A percentile compares a stretch with the other conserved stretches of the same genome.
Evolutionary conservation across 2,888 invertebrate genomes (phyloP).

Genomic region (Taphrorychus bicolor): DNA sequence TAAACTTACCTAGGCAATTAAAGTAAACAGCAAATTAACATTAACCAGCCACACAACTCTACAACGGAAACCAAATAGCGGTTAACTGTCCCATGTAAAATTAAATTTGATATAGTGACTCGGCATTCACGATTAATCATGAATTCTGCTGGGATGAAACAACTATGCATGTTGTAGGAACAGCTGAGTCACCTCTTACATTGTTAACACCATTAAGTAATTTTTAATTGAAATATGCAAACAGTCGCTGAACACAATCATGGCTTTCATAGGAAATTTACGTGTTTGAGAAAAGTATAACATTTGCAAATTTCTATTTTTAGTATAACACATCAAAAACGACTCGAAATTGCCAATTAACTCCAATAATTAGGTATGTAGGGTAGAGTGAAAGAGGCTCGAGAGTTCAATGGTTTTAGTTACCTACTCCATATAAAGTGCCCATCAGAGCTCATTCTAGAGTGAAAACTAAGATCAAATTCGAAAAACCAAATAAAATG

Average conservation of each 20-base stretch:
- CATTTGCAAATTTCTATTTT: background rate
- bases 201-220: conserved; percentile 4
- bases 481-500: too few relatives aligned
- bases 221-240: conserved; percentile 2
- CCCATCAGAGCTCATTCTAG: too few relatives aligned
- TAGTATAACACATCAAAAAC: background rate
- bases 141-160: background rate
- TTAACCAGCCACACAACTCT: background rate
- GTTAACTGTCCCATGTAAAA: background rate
- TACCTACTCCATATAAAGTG: too few relatives aligned
- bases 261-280: background rate
- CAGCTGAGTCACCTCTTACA: conserved; percentile 2
- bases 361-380: too few relatives aligned
- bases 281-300: background rate
- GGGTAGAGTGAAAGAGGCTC: too few relatives aligned
- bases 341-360: too few relatives aligned
- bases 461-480: too few relatives aligned
- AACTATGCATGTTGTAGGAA: background rate
- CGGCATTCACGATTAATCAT: background rate
- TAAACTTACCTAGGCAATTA: background rate
- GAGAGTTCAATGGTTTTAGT: too few relatives aligned
- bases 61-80: background rate
- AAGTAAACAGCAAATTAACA: background rate
- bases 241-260: background rate
- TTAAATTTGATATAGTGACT: conserved; percentile 8